These are phyloP conservation scores for Antedon mediterranea DNA, from an alignment of 53 echinoderm and acorn worm species.

Conservation along the genomic window DNA sequence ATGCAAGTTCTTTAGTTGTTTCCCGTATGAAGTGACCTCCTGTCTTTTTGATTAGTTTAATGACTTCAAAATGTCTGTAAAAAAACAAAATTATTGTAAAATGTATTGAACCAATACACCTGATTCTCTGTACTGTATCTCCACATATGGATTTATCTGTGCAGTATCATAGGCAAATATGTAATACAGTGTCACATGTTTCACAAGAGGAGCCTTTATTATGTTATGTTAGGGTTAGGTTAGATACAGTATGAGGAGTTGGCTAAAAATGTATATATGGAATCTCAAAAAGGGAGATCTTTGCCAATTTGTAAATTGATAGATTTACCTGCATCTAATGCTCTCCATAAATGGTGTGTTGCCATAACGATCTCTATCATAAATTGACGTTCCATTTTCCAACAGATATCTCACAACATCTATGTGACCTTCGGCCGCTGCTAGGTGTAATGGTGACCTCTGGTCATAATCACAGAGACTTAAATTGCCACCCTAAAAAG, in stretches of 20 bases:
- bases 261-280: too few species aligned
- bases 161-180: too few species aligned
- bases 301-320: too few species aligned
- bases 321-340: conserved; percentile 41
- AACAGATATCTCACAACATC: conserved; percentile 28
- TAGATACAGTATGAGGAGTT: too few species aligned
- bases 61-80: conserved; percentile 57
- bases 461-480: conserved; percentile 31
- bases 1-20: conserved; percentile 42
- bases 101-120: too few species aligned
- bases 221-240: too few species aligned
- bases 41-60: conserved; percentile 46
- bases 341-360: conserved; percentile 41
- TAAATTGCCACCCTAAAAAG: conserved; percentile 30
- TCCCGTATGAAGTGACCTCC: conserved; percentile 74
- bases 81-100: neutral
- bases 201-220: too few species aligned
- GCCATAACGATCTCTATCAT: conserved; percentile 35
- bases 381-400: conserved; percentile 31
- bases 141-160: too few species aligned
- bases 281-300: too few species aligned
- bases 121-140: too few species aligned
- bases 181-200: too few species aligned
- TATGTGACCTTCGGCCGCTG: conserved; percentile 18
- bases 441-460: conserved; percentile 36